Evolutionary conservation across 2,888 invertebrate genomes (phyloP).

Genomic region (Melipona bicolor): DNA sequence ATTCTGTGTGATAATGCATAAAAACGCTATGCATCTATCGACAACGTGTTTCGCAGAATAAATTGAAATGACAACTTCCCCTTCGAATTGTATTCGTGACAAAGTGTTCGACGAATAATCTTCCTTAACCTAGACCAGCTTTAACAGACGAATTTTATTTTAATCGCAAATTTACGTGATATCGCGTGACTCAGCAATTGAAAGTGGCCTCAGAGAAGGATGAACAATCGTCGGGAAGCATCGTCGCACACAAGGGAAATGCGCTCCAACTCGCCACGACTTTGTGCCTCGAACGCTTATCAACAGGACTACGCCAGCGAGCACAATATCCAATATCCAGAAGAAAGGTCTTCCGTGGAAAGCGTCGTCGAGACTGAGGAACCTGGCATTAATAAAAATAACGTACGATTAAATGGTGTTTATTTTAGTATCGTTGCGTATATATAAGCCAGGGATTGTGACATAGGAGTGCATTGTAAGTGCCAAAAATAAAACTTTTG

Average conservation of each 20-base stretch:
- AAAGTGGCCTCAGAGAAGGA: conserved; percentile 33
- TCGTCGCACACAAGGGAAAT: conserved; percentile 21
- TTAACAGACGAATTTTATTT: neutral
- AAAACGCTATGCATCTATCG: neutral
- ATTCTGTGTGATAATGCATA: conserved; percentile 48
- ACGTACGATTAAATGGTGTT: conserved; percentile 36
- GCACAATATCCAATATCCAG: conserved; percentile 27
- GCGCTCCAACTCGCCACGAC: conserved; percentile 24
- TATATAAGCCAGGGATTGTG: neutral
- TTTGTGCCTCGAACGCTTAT: conserved; percentile 25
- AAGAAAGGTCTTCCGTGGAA: conserved; percentile 47
- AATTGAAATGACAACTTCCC: conserved; percentile 32
- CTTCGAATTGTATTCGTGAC: conserved; percentile 21
- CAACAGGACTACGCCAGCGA: conserved; percentile 10
- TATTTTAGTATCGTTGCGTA: conserved; percentile 18
- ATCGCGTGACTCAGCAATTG: neutral
- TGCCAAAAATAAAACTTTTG: conserved; percentile 29
- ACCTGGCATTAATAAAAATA: conserved; percentile 32
- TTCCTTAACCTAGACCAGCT: conserved; percentile 15
- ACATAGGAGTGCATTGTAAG: conserved; percentile 1
- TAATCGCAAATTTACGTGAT: neutral
- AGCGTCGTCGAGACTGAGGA: conserved; percentile 31
- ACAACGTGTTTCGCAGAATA: neutral
- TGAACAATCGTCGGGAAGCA: conserved; percentile 37
- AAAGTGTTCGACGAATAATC: conserved; percentile 44